Evolutionary conservation across 2,113 vertebrate species (phyloP).

Genomic region (Trochalopteron elliotii): DNA sequence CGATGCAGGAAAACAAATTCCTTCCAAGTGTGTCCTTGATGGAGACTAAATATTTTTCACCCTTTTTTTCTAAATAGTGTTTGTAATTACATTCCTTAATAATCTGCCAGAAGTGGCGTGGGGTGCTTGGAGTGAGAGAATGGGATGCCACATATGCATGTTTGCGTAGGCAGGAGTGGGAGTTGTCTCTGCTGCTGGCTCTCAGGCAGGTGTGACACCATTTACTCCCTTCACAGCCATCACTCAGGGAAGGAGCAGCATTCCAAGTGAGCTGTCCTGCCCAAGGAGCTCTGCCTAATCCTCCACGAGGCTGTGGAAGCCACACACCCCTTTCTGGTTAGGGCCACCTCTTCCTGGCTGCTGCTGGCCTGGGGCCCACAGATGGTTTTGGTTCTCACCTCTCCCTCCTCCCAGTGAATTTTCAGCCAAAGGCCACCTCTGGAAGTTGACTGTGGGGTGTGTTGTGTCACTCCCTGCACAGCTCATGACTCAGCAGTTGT

Average conservation of each 20-base stretch:
- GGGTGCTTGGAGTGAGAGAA: background rate
- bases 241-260: rapidly evolving
- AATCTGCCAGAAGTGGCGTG: background rate
- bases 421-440: conserved; percentile 27
- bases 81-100: background rate
- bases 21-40: background rate
- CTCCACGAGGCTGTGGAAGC: rapidly evolving
- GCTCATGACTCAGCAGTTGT: conserved; percentile 37
- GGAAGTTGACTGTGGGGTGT: background rate
- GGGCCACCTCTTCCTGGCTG: background rate
- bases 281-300: background rate
- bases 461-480: background rate
- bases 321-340: background rate
- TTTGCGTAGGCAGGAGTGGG: background rate
- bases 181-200: background rate
- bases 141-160: rapidly evolving
- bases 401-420: background rate
- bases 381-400: background rate
- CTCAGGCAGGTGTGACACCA: background rate
- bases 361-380: background rate
- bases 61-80: background rate
- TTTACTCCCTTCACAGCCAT: background rate
- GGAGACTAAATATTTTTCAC: background rate
- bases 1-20: background rate
- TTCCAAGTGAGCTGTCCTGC: background rate